Percentiles rank a stretch among this genome's conserved stretches.
These are phyloP conservation scores for Sylvietta virens DNA, from an alignment of 2,113 vertebrate species.

Conservation along the genomic window DNA sequence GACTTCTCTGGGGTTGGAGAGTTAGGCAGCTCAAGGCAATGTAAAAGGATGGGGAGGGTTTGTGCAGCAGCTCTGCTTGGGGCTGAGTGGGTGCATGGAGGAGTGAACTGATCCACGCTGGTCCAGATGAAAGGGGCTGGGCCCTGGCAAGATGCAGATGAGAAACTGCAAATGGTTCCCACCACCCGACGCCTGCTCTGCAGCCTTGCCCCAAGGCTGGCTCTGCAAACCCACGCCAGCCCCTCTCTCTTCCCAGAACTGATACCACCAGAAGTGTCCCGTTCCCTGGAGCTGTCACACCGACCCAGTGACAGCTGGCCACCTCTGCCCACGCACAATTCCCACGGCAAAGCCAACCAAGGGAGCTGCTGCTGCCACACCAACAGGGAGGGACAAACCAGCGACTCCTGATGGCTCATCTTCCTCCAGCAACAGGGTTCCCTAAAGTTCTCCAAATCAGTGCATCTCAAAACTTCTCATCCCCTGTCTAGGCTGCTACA, in stretches of 20 bases:
- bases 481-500: fast-evolving
- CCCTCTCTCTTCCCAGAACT: fast-evolving
- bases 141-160: neutral
- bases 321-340: neutral
- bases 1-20: constrained; percentile 41
- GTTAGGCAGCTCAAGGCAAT: constrained; percentile 36
- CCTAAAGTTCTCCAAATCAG: neutral
- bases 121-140: neutral
- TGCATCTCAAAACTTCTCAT: neutral
- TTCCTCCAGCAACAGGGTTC: neutral
- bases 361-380: neutral
- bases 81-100: neutral
- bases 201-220: neutral
- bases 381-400: neutral
- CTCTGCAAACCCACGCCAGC: neutral
- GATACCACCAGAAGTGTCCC: neutral
- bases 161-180: neutral
- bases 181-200: neutral
- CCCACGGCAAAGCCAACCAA: neutral
- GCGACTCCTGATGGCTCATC: neutral
- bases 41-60: neutral
- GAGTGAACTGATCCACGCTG: neutral
- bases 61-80: neutral
- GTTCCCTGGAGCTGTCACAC: fast-evolving
- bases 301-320: fast-evolving